Evolutionary conservation across 1,140 invertebrate species (phyloP), one percentile per base, ranked within the genome.

Genomic region (Oscheius sp.): DNA sequence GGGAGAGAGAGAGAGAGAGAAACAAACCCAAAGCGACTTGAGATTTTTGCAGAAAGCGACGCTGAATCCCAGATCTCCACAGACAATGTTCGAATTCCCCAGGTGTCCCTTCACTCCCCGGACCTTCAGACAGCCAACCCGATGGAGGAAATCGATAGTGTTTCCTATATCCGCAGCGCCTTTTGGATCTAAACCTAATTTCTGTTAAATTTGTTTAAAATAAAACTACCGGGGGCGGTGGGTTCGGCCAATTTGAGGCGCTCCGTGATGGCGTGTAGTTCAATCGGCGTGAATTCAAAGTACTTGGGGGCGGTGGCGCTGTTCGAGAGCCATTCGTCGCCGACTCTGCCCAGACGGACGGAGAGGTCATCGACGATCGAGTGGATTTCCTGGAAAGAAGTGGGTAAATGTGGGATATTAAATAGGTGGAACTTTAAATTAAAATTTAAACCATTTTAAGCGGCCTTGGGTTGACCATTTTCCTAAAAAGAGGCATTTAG

Each of bases 61-160:
- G 88, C 7, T 93, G 81, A 78, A 91, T 90, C 1, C 90, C 91
- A 83, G 91, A 91, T 81, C 93, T 92, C 83, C 96, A 93, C 65
- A 96, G 83, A 3, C 95, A 90, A 82, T 95, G 92, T 78, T 91
- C 92, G 73, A 95, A 91, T 85, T 95, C 92, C 80, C 90, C 90
- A 79, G 88, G 87, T 84, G 77, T 31, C 76, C 76, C 28, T 68
- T 65, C 23, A 42, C 31, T 32, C 76, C 76, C 28, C 23, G 88
- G 89, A 77, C 89, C 88, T 73, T 90, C 90, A 68, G 88, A 85
- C 55, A 90, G 89, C 86, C 91, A 4, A 76, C 71, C 15, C 72
- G 28, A 35, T 75, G 63, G 3, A 76, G 42, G 32, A 76, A 76
- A 23, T 74, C 71, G 3, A 76, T 64, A 10, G 67, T 58, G 36